Conservation (phyloP, 2,888 invertebrate genomes). For the Phragmatobia fuliginosa region DNA sequence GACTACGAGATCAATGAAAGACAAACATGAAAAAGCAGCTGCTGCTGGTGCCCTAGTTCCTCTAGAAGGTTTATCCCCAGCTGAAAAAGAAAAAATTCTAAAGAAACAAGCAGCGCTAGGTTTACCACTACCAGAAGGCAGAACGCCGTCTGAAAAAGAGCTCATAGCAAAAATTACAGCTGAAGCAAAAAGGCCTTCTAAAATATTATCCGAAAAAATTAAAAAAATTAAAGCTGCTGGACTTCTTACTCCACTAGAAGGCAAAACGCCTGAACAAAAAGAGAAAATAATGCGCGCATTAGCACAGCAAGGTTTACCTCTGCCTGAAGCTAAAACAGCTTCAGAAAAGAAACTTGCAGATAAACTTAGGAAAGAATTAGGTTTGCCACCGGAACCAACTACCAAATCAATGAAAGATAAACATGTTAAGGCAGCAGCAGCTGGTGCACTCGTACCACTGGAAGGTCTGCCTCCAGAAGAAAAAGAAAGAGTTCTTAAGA, state of each 20-base stretch:
- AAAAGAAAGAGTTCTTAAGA: slow-evolving; percentile 24
- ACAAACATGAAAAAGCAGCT: slow-evolving; percentile 43
- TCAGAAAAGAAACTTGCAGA: no score
- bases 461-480: slow-evolving; percentile 20
- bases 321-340: no score
- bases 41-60: slow-evolving; percentile 39
- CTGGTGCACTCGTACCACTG: slow-evolving; percentile 31
- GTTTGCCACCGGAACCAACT: no score
- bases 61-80: slow-evolving; percentile 9
- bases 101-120: no score
- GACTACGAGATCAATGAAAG: slow-evolving; percentile 24
- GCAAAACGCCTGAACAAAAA: no score
- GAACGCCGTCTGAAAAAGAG: slow-evolving; percentile 37
- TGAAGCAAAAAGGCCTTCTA: not conserved
- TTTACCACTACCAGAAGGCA: slow-evolving; percentile 35
- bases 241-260: slow-evolving; percentile 17
- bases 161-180: slow-evolving; percentile 24
- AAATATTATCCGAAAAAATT: slow-evolving; percentile 32
- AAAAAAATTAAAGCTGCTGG: slow-evolving; percentile 47
- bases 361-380: no score
- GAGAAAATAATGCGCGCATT: slow-evolving; percentile 9
- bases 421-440: slow-evolving; percentile 45
- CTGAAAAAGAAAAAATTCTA: slow-evolving; percentile 32
- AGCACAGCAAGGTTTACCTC: no score
- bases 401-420: slow-evolving; percentile 31